Conservation (phyloP, 2,888 invertebrate species). For the Dastarcus helophoroides region DNA sequence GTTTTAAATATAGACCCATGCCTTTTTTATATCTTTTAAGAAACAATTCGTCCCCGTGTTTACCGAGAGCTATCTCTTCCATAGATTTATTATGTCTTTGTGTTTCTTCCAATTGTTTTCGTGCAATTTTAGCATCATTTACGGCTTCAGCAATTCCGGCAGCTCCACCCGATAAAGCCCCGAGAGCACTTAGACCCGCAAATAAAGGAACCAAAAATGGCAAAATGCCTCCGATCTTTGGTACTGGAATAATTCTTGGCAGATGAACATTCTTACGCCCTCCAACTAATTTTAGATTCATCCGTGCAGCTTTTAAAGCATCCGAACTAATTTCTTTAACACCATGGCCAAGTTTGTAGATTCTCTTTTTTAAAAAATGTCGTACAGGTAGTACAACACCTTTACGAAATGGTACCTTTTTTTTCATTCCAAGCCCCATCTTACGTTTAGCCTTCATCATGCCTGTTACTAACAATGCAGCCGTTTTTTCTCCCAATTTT, state of each 20-base stretch:
- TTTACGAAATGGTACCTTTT: constrained; percentile 3
- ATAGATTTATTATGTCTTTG: constrained; percentile 29
- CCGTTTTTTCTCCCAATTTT: constrained; percentile 19
- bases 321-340: constrained; percentile 1
- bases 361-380: too few species aligned
- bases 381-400: not conserved
- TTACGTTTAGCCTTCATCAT: constrained; percentile 23
- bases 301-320: constrained; percentile 4
- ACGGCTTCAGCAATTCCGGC: constrained; percentile 29
- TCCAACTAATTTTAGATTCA: constrained; percentile 1
- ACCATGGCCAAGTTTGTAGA: too few species aligned
- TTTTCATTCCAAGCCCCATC: constrained; percentile 16
- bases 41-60: constrained; percentile 9
- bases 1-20: not conserved
- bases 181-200: constrained; percentile 28
- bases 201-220: too few species aligned
- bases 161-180: constrained; percentile 28
- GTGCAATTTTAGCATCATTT: constrained; percentile 25
- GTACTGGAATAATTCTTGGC: constrained; percentile 27
- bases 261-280: constrained; percentile 4
- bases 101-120: constrained; percentile 23
- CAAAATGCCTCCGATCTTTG: too few species aligned
- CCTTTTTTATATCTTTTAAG: not conserved
- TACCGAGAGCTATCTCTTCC: constrained; percentile 29
- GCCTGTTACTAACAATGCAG: constrained; percentile 17